Conservation (phyloP, 2,113 vertebrate genomes). For the Nerophis lumbriciformis region DNA sequence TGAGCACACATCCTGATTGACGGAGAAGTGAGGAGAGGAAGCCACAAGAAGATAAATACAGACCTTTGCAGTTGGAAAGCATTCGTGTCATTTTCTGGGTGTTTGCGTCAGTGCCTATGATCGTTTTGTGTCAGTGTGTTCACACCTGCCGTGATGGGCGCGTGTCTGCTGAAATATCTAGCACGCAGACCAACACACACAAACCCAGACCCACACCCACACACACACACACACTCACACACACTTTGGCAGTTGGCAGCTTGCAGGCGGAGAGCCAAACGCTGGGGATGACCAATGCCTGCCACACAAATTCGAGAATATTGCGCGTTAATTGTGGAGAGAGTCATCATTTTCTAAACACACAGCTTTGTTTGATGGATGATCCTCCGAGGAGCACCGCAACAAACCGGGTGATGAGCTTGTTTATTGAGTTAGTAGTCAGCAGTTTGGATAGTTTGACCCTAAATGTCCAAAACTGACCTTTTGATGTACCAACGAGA, state of each 20-base stretch:
- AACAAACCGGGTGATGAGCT: conserved; percentile 9
- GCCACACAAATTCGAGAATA: conserved; percentile 26
- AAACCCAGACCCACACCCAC: neutral
- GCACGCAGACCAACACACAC: conserved; percentile 28
- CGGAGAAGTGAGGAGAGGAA: conserved; percentile 33
- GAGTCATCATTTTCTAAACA: conserved; percentile 26
- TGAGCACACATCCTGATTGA: conserved; percentile 4
- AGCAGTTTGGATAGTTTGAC: conserved; percentile 23
- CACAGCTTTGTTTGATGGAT: conserved; percentile 15
- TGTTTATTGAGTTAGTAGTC: conserved; percentile 11
- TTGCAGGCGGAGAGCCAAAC: conserved; percentile 47
- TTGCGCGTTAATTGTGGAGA: conserved; percentile 22
- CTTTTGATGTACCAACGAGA: conserved; percentile 1
- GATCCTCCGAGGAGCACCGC: conserved; percentile 8
- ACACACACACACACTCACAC: neutral
- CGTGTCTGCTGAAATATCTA: conserved; percentile 45
- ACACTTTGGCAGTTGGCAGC: conserved; percentile 53
- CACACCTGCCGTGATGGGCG: conserved; percentile 31
- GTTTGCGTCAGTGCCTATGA: conserved; percentile 3
- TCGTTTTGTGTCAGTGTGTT: conserved; percentile 27
- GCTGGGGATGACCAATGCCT: conserved; percentile 44
- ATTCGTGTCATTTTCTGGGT: conserved; percentile 6
- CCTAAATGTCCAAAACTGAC: neutral
- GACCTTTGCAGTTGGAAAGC: conserved; percentile 39
- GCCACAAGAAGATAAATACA: conserved; percentile 44